phyloP scores from a whole-genome alignment of 2,113 vertebrate species.

The Peromyscus polionotus region DNA sequence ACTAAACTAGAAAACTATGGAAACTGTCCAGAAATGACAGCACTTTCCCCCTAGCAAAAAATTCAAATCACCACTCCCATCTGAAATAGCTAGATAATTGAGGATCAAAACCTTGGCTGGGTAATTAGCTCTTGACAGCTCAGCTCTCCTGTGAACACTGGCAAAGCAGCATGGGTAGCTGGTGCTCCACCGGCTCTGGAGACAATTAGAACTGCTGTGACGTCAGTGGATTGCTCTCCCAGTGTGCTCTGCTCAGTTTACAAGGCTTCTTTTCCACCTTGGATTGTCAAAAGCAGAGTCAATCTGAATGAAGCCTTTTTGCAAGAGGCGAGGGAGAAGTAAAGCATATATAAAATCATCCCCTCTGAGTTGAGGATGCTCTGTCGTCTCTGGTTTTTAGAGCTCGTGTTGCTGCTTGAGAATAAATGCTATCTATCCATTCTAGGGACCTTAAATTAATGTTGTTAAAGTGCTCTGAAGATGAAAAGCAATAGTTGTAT shows the following conservation, averaged over 20 bases:
- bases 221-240: background rate
- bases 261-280: background rate
- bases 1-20: constrained; percentile 56
- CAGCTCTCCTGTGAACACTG: background rate
- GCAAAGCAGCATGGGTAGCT: background rate
- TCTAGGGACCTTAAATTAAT: constrained; percentile 52
- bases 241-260: background rate
- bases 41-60: constrained; percentile 48
- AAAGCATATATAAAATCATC: constrained; percentile 19
- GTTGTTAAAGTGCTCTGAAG: constrained; percentile 50
- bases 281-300: constrained; percentile 32
- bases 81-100: constrained; percentile 69
- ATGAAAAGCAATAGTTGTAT: constrained; percentile 60
- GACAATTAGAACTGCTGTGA: background rate
- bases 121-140: constrained; percentile 45
- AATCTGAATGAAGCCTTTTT: constrained; percentile 41
- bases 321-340: background rate
- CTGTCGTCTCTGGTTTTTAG: background rate
- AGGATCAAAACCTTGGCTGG: constrained; percentile 20
- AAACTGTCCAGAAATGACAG: constrained; percentile 61
- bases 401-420: background rate
- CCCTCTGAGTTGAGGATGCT: background rate
- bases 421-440: constrained; percentile 3
- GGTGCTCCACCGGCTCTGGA: background rate
- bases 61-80: constrained; percentile 47